phyloP scores from a whole-genome alignment of 2,888 invertebrate species.

The Macrosiphum euphorbiae region DNA sequence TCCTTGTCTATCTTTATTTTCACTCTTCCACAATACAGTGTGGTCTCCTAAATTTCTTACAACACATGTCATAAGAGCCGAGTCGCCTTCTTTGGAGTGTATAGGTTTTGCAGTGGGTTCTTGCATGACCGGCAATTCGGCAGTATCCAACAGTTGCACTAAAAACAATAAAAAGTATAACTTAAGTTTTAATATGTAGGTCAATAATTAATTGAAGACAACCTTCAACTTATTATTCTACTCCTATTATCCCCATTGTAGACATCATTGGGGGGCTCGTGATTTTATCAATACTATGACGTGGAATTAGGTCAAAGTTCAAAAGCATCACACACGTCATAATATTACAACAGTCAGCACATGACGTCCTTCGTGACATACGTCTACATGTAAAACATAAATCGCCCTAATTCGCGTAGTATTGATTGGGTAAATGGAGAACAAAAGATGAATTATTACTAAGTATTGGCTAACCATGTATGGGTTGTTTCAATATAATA shows the following conservation, averaged over 20 bases:
- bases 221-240: not conserved
- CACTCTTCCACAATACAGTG: slow-evolving; percentile 84
- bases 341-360: slow-evolving; percentile 34
- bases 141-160: slow-evolving; percentile 48
- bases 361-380: slow-evolving; percentile 41
- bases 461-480: slow-evolving; percentile 18
- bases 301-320: slow-evolving; percentile 52
- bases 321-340: not conserved
- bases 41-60: slow-evolving; percentile 79
- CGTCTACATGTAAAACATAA: slow-evolving; percentile 33
- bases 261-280: not conserved
- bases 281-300: slow-evolving; percentile 6
- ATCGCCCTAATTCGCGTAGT: slow-evolving; percentile 33
- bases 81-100: slow-evolving; percentile 79
- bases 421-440: slow-evolving; percentile 32
- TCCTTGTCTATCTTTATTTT: slow-evolving; percentile 73
- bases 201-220: not conserved
- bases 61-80: slow-evolving; percentile 85
- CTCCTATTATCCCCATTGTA: slow-evolving; percentile 2
- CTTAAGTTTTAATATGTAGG: not conserved
- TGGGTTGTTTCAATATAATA: not conserved
- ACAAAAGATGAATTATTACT: slow-evolving; percentile 47
- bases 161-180: slow-evolving; percentile 32
- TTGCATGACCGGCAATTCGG: slow-evolving; percentile 56
- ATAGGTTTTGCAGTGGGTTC: slow-evolving; percentile 71